Evolutionary conservation across 2,888 invertebrate species (phyloP), one percentile per base, ranked within the genome.

Genomic region (Amiota mariae): DNA sequence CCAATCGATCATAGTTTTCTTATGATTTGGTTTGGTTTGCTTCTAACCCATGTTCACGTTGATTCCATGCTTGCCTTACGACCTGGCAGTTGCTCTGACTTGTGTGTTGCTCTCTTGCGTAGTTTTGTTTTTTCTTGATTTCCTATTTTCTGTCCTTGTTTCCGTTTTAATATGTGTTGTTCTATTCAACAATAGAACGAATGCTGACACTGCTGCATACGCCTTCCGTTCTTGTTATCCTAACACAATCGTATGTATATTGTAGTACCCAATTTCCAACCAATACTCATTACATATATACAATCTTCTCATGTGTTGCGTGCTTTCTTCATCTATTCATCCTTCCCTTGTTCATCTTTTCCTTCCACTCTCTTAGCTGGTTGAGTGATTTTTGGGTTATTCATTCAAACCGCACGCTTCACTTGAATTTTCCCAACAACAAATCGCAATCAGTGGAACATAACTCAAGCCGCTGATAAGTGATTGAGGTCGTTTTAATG

Each of bases 1-100:
- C 46, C 63, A 46, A 63, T 63, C 63, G 63, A 63, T 63, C 63
- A 63, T 63, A 63, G 63, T 63, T 63, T 63, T 36, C 63, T 9
- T 63, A 47, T 46, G 46, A n/a, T 13, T n/a, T 8, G 46, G n/a
- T 63, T 36, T 59, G 18, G 12, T 9, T 36, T 59, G 18, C 2
- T 9, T 36, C 36, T 36, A 36, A 36, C 36, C 54, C 54, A 54
- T 12, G 54, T 15, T 54, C 9, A 13, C 54, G 15, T 13, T 11
- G 36, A 15, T 15, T 54, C n/a, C 54, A 9, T n/a, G 54, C n/a
- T 9, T 54, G 15, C 54, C 54, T 6, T 6, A 36, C 36, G 36
- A 15, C 15, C 54, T 54, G 12, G n/a, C 54, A 54, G 12, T 24
- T 24, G 13, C 9, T 54, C 15, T 61, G 56, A 8, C 63, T 46